Base-by-base conservation (phyloP, 2,113 vertebrate species). In the Narcine bancroftii region DNA sequence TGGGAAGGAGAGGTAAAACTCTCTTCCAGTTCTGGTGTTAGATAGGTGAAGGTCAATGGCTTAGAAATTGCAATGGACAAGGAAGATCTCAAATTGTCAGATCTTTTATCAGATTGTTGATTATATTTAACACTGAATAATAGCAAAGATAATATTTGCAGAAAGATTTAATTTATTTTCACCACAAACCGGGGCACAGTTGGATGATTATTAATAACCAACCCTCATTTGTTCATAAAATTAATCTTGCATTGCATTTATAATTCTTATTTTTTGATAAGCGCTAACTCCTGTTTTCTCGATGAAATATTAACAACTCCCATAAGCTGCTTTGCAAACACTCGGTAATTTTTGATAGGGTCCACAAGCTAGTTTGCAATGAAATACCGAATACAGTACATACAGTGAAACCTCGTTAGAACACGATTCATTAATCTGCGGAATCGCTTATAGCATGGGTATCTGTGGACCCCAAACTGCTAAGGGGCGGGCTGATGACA, bases 151-250 rank as follows among this genome's bases (percentile, higher is more conserved):
- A 66, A 89, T 66, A 66, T 66, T 66, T 89, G 36, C n/a, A 66
- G 87, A 89, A 69, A 89, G 85, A 53, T 81, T n/a, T 4, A 21
- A 66, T 89, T 89, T 89, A 63, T 42, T 89, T 89, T 89, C 60
- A 5, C 33, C 63, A 69, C 36, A 36, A 69, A 69, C 63, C 26
- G 21, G 21, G 21, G 9, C 60, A 89, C 39, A 83, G 36, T 69
- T 89, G 66, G 60, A 42, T 89, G 87, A 66, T 50, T 26, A 39
- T 36, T 87, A 50, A 60, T 89, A 9, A 89, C 24, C 85, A 66
- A 19, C 63, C 42, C 87, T 89, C 17, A 42, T 65, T 65, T 36
- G 63, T 66, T 24, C 39, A 24, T 39, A 66, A 39, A 11, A 89
- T 89, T 89, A 89, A 89, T 89, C 39, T 89, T 89, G 87, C 87